Evolutionary conservation across 2,888 invertebrate species (phyloP), one percentile per base, ranked within the genome.

Genomic region (Hypsopygia costalis): DNA sequence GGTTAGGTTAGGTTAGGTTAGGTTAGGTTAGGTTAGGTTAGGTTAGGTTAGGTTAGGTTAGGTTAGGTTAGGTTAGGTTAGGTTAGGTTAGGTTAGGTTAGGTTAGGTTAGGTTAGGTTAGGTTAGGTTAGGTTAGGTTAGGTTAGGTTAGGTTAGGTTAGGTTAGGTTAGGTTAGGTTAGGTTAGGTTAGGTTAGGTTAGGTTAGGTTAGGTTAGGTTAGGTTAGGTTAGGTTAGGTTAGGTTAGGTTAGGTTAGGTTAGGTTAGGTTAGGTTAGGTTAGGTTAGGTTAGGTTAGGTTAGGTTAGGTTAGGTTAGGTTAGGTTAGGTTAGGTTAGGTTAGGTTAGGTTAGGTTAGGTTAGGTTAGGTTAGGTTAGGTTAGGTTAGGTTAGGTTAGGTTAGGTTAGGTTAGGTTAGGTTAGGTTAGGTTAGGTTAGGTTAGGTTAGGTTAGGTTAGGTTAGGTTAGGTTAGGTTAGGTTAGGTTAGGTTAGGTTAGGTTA

Each of bases 161-260:
- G 47, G 47, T 47, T 47, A 47, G 47, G 47, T 47, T 47, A 47
- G 47, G 47, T 47, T 46, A 46, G 46, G 46, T 46, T 46, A 46
- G 46, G 46, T 47, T 47, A 47, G 47, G 47, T 47, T 47, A 47
- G 47, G 47, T 47, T 47, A 47, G 47, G 47, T 47, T 47, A 47
- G 47, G 47, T 47, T 47, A 47, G 47, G 47, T 47, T 47, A 44
- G 44, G 47, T 44, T 47, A 47, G 47, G 47, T 47, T 47, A 47
- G 47, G 47, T 47, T 44, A 44, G 47, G 47, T 47, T 47, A n/a
- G n/a, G n/a, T n/a, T n/a, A n/a, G n/a, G n/a, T n/a, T n/a, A n/a
- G n/a, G 47, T 47, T 47, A 47, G 46, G 47, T 47, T 47, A 47
- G 47, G 47, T 46, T 45, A 41, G 45, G 44, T 45, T 39, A 33